These are phyloP conservation scores for Labeo calbasu DNA, from an alignment of 2,797 vertebrate species.

Conservation along the genomic window DNA sequence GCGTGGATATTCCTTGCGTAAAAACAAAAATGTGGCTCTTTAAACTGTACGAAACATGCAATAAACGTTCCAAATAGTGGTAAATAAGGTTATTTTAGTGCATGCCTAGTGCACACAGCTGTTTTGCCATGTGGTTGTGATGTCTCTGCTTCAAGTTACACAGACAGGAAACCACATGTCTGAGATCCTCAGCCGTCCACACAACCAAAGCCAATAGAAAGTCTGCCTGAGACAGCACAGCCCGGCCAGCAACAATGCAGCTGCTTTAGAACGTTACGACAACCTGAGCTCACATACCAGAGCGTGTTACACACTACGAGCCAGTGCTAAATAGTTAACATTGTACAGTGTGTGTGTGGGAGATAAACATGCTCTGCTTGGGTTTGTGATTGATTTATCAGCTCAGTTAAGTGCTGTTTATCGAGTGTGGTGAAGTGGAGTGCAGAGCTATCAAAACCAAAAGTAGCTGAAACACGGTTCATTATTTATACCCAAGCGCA, in stretches of 20 bases:
- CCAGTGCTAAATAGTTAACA: conserved; percentile 18
- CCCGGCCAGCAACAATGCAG: conserved; percentile 39
- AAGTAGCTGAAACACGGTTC: background rate
- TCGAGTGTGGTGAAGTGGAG: background rate
- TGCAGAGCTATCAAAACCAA: background rate
- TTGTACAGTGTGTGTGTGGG: background rate
- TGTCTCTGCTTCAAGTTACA: conserved; percentile 87
- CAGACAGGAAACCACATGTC: conserved; percentile 97
- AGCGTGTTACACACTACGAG: background rate
- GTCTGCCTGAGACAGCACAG: conserved; percentile 38
- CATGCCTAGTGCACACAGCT: conserved; percentile 73
- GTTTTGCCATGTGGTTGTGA: conserved; percentile 81
- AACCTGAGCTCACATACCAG: conserved; percentile 32
- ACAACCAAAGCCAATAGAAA: conserved; percentile 48
- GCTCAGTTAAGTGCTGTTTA: background rate
- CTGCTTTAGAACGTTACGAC: conserved; percentile 32
- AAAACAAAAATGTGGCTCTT: conserved; percentile 17
- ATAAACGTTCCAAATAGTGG: conserved; percentile 30
- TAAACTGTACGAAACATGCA: background rate
- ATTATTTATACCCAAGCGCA: background rate
- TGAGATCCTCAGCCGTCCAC: conserved; percentile 79
- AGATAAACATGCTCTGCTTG: background rate
- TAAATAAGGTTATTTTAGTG: conserved; percentile 63
- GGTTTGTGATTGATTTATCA: background rate
- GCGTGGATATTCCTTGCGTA: background rate